phyloP scores from a whole-genome alignment of 1,140 invertebrate species.

The Penaeus indicus region DNA sequence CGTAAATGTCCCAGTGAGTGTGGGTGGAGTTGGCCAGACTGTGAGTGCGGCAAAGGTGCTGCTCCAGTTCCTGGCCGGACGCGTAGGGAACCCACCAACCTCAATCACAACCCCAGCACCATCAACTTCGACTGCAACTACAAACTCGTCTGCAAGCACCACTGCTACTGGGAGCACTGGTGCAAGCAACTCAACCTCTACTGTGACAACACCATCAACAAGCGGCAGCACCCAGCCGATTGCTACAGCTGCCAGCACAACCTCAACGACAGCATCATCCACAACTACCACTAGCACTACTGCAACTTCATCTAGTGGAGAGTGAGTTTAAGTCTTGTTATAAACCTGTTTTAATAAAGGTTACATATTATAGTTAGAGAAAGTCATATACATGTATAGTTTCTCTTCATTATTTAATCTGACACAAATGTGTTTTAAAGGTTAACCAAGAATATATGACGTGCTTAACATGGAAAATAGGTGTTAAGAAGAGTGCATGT shows the following conservation, averaged over 20 bases:
- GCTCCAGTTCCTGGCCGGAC: constrained; percentile 57
- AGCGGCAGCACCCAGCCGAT: too few relatives aligned
- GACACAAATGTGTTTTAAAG: too few relatives aligned
- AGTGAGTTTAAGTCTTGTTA: constrained; percentile 12
- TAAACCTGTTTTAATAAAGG: background rate
- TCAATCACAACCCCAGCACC: constrained; percentile 53
- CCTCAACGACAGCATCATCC: background rate
- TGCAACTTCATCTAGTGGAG: background rate
- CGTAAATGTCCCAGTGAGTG: constrained; percentile 58
- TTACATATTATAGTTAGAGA: background rate
- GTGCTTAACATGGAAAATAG: background rate
- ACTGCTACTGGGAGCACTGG: constrained; percentile 30
- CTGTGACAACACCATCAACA: background rate
- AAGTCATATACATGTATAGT: too few relatives aligned
- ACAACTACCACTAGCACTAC: constrained; percentile 2
- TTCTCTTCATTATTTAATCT: too few relatives aligned
- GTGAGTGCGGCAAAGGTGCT: constrained; percentile 62
- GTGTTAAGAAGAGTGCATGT: background rate
- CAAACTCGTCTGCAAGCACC: constrained; percentile 21
- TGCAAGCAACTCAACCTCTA: constrained; percentile 33
- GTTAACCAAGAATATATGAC: background rate
- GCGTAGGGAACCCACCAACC: constrained; percentile 60
- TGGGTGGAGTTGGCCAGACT: constrained; percentile 63
- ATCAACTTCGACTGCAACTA: constrained; percentile 35
- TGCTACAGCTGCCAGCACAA: background rate